Base-by-base conservation (phyloP, 2,888 invertebrate species). In the Scaptodrosophila latifasciaeformis region DNA sequence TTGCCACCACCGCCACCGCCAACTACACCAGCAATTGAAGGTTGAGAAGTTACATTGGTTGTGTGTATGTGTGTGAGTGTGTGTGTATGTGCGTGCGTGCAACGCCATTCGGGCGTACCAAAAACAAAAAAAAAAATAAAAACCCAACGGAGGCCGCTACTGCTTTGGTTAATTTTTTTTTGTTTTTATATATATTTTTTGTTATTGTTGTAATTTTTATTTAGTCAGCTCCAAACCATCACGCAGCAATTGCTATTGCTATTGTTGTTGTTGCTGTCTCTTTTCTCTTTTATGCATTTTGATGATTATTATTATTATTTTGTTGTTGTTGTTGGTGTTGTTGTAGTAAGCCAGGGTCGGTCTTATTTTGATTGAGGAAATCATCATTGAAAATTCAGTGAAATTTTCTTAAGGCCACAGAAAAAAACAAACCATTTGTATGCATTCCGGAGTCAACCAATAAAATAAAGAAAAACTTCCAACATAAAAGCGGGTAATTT, bases 31-130 rank as follows among this genome's bases (percentile, higher is more conserved):
- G 19, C 69, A 74, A 75, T 77, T 75, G 75, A 75, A 75, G 75
- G 75, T 75, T 75, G 75, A n/a, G n/a, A 77, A 67, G 62, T 70
- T 76, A 76, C 72, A 79, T 57, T 61, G 67, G 39, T 31, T 43
- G 67, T 43, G 27, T 15, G 24, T 12, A 13, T 55, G 19, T 29
- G 63, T 57, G 70, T 61, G 46, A 52, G 51, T 57, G 54, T 43
- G 48, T 44, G 42, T 35, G 37, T 34, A 45, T 49, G 12, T 47
- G 35, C 71, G 72, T 76, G 79, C 65, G 67, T 69, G 69, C 80
- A 74, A 63, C 77, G 80, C 70, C 80, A 77, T 80, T 80, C 78
- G 80, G 74, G 74, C 74, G 80, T 74, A 79, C 77, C 70, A 59
- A 76, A 77, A 76, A 59, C 34, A 48, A 42, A 42, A 46, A 44